phyloP scores from a whole-genome alignment of 2,797 vertebrate genomes.

The Novumbra hubbsi region DNA sequence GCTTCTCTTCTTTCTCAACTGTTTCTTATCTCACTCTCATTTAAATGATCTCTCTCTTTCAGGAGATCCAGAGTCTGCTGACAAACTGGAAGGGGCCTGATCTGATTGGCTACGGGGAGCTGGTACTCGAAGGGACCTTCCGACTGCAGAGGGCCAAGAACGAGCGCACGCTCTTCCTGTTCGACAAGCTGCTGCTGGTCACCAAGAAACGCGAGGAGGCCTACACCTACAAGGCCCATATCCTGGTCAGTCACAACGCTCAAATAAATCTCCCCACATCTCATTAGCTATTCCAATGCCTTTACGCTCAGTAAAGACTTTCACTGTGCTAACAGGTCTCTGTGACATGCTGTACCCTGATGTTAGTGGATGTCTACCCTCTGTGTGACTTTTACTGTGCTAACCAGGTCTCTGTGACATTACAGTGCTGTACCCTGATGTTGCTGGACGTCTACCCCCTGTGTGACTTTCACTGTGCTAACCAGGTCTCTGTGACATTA shows the following conservation, averaged over 20 bases:
- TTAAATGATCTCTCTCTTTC: conserved; percentile 20
- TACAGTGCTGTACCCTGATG: conserved; percentile 97
- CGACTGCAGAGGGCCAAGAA: conserved; percentile 96
- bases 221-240: conserved; percentile 95
- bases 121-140: conserved; percentile 96
- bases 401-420: neutral
- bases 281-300: neutral
- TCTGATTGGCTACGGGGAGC: conserved; percentile 92
- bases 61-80: conserved; percentile 98
- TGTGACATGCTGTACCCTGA: no score
- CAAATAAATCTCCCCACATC: neutral
- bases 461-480: no score
- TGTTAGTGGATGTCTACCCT: no score
- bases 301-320: no score
- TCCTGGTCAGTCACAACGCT: conserved; percentile 80
- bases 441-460: conserved; percentile 94
- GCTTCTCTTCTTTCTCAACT: neutral
- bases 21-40: neutral
- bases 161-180: conserved; percentile 93
- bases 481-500: no score
- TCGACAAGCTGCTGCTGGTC: conserved; percentile 94
- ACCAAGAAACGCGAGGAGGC: conserved; percentile 96
- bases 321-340: no score
- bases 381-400: neutral
- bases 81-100: conserved; percentile 98